Conservation (phyloP, 2,888 invertebrate species). For the Augochlorella aurata region DNA sequence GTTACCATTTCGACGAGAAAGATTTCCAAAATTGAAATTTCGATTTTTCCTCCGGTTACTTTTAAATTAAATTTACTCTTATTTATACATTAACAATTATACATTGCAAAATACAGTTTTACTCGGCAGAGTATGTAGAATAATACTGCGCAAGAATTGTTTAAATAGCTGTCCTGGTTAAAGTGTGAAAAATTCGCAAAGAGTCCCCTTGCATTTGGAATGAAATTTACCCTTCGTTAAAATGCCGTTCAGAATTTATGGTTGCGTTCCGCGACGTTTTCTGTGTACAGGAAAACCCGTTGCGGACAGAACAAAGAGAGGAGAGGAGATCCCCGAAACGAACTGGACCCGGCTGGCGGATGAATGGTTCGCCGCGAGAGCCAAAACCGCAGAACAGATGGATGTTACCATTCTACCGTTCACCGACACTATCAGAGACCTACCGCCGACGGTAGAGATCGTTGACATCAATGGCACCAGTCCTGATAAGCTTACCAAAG, state of each 20-base stretch:
- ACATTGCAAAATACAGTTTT: no score
- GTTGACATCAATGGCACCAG: constrained; percentile 66
- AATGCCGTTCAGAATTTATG: no score
- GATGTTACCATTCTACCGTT: constrained; percentile 74
- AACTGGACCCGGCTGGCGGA: constrained; percentile 78
- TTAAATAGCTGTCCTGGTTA: no score
- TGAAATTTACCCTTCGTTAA: no score
- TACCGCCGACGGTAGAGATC: constrained; percentile 70
- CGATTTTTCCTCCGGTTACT: neutral
- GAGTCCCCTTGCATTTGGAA: no score
- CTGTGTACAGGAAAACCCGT: constrained; percentile 66
- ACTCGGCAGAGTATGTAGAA: no score
- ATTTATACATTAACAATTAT: no score
- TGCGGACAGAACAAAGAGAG: constrained; percentile 63
- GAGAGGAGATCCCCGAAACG: constrained; percentile 70
- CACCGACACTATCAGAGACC: constrained; percentile 65
- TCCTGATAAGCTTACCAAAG: constrained; percentile 68
- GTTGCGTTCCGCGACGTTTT: neutral
- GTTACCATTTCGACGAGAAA: neutral
- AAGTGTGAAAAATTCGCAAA: no score
- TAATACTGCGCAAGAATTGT: no score
- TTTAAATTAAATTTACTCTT: neutral
- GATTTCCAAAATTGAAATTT: neutral
- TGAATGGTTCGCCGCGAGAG: constrained; percentile 75
- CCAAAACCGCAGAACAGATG: constrained; percentile 64